Conservation (phyloP, 2,888 invertebrate genomes). For the Drosophila antonietae region DNA sequence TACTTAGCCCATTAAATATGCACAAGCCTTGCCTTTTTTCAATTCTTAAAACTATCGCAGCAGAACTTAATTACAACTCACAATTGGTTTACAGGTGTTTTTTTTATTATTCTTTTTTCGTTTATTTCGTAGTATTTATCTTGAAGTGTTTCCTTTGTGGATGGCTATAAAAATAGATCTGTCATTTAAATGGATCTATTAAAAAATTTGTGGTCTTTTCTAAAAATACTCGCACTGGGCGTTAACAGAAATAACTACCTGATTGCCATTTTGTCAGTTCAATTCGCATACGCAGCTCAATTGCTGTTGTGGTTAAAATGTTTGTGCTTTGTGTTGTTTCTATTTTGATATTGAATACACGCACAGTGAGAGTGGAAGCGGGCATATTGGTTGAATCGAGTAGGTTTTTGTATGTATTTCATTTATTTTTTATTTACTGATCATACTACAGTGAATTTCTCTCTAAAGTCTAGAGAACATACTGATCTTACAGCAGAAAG, state of each 20-base stretch:
- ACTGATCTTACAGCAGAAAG: no score
- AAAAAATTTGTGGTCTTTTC: constrained; percentile 68
- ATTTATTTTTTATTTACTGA: no score
- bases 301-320: constrained; percentile 48
- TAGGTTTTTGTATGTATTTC: neutral
- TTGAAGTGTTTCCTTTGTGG: constrained; percentile 36
- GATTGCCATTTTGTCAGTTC: constrained; percentile 45
- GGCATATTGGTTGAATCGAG: neutral
- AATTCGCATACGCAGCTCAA: constrained; percentile 37
- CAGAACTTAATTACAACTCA: constrained; percentile 20
- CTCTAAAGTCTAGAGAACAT: no score
- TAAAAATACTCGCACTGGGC: constrained; percentile 60
- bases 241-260: constrained; percentile 38
- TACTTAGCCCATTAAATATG: neutral
- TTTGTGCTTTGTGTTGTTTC: constrained; percentile 18
- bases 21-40: neutral
- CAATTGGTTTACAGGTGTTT: neutral
- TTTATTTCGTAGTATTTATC: neutral
- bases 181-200: constrained; percentile 69
- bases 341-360: neutral
- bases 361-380: neutral
- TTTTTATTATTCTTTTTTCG: neutral
- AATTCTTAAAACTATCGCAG: constrained; percentile 13
- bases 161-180: constrained; percentile 70
- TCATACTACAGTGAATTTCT: no score